These are phyloP conservation scores for Drosophila arawakana DNA, from an alignment of 1,140 invertebrate genomes.

Conservation along the genomic window DNA sequence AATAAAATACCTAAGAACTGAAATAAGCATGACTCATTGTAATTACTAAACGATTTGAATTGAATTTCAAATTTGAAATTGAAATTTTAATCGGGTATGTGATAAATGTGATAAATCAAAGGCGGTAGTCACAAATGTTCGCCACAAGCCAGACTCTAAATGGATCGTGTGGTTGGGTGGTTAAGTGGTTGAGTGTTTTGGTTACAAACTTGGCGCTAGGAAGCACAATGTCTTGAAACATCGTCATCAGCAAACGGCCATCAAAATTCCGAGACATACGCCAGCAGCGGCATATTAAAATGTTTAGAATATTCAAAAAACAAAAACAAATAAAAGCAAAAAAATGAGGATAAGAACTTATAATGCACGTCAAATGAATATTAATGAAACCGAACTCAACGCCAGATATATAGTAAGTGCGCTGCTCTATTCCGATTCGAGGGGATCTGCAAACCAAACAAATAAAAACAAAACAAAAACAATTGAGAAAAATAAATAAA, in stretches of 20 bases:
- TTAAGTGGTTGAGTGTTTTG: conserved; percentile 14
- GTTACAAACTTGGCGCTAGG: conserved; percentile 65
- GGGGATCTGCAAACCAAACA: conserved; percentile 22
- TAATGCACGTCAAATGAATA: conserved; percentile 68
- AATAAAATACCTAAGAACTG: background rate
- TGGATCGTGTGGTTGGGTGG: conserved; percentile 15
- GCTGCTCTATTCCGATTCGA: conserved; percentile 30
- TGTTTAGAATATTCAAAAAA: conserved; percentile 40
- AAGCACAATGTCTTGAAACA: conserved; percentile 45
- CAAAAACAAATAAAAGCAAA: conserved; percentile 37
- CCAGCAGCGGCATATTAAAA: conserved; percentile 23
- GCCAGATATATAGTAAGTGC: conserved; percentile 7
- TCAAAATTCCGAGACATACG: conserved; percentile 54
- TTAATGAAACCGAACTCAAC: conserved; percentile 49
- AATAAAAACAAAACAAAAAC: conserved; percentile 20
- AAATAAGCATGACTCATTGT: background rate
- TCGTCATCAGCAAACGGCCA: conserved; percentile 36
- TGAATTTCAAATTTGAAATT: background rate
- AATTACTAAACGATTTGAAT: conserved; percentile 11
- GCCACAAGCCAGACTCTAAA: conserved; percentile 40
- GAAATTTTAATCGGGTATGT: background rate
- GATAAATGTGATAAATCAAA: conserved; percentile 55
- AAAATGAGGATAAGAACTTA: conserved; percentile 53
- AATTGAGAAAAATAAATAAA: conserved; percentile 5
- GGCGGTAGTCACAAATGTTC: conserved; percentile 25